Percentiles rank a stretch among this genome's conserved stretches.
These are phyloP conservation scores for Portevinia maculata DNA, from an alignment of 2,888 invertebrate genomes.

Conservation along the genomic window DNA sequence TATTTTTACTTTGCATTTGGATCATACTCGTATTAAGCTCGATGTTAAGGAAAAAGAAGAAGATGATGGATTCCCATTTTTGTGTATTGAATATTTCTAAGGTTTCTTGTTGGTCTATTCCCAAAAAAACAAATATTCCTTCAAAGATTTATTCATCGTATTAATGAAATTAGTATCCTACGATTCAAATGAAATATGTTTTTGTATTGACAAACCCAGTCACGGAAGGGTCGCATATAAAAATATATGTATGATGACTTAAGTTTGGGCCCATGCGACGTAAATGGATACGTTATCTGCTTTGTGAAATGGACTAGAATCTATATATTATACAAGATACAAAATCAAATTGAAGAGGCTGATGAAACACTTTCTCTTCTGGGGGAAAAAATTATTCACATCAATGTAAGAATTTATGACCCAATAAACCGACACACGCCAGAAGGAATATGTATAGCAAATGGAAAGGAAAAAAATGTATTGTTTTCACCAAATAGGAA, in stretches of 20 bases:
- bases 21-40: no score
- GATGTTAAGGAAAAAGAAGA: no score
- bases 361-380: background rate
- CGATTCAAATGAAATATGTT: background rate
- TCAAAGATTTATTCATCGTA: no score
- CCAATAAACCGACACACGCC: conserved; percentile 39
- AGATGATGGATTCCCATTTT: no score
- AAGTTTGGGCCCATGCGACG: background rate
- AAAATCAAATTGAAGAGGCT: background rate
- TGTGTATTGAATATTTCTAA: no score
- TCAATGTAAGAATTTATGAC: conserved; percentile 49
- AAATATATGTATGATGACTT: background rate
- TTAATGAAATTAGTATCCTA: background rate
- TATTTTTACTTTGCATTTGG: no score
- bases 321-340: no score
- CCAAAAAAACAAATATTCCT: background rate
- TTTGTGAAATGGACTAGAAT: background rate
- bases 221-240: background rate
- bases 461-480: background rate
- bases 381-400: conserved; percentile 36
- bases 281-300: background rate
- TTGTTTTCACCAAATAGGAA: background rate
- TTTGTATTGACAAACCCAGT: background rate
- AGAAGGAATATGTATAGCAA: conserved; percentile 10
- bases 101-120: background rate